phyloP scores from a whole-genome alignment of 2,888 invertebrate genomes.

The Corythucha ciliata region DNA sequence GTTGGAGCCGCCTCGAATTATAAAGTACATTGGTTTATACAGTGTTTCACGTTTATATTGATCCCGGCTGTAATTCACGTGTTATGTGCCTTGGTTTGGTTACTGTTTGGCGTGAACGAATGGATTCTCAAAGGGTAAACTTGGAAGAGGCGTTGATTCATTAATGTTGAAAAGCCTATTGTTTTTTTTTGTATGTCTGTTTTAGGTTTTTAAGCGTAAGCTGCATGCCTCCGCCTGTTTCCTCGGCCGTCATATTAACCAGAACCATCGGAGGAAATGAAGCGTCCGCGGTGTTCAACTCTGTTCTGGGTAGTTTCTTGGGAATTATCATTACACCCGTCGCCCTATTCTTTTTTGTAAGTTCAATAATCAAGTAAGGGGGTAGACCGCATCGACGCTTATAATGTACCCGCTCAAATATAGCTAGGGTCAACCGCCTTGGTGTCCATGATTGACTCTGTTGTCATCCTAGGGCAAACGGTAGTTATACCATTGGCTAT shows the following conservation, averaged over 20 bases:
- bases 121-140: constrained; percentile 50
- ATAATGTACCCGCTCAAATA: too few species aligned
- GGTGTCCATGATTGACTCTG: constrained; percentile 46
- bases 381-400: too few species aligned
- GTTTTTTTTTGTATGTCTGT: constrained; percentile 19
- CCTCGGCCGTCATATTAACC: constrained; percentile 51
- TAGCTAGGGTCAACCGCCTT: constrained; percentile 49
- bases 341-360: constrained; percentile 46
- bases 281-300: constrained; percentile 52
- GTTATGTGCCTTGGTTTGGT: constrained; percentile 39
- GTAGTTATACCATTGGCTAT: constrained; percentile 46
- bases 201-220: constrained; percentile 46
- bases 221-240: constrained; percentile 53
- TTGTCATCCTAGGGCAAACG: constrained; percentile 46
- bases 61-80: constrained; percentile 42
- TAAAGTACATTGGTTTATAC: constrained; percentile 47
- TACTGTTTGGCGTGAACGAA: constrained; percentile 44
- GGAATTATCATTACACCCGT: constrained; percentile 49
- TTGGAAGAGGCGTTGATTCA: too few species aligned
- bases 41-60: constrained; percentile 47
- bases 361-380: constrained; percentile 7
- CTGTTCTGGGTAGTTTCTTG: constrained; percentile 50
- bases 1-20: constrained; percentile 44
- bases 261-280: constrained; percentile 51
- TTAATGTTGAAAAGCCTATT: background rate